These are phyloP conservation scores for Pavo muticus DNA, from an alignment of 2,113 vertebrate species.

Conservation along the genomic window DNA sequence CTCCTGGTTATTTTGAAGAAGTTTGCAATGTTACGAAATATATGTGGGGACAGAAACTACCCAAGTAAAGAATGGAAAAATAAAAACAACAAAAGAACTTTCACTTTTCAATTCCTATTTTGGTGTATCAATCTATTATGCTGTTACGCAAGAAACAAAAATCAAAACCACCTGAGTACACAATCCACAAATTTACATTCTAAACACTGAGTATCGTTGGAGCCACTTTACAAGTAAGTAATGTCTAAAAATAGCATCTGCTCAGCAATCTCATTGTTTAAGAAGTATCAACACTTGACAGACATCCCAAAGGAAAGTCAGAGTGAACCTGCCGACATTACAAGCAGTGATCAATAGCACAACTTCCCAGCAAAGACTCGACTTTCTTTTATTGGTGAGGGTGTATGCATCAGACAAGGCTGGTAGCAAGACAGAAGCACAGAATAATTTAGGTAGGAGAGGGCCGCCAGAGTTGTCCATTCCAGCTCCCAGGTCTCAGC, in stretches of 20 bases:
- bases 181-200: neutral
- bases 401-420: neutral
- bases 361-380: neutral
- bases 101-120: neutral
- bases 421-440: neutral
- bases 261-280: neutral
- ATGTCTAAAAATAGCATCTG: neutral
- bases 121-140: neutral
- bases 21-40: neutral
- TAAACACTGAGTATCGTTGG: neutral
- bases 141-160: neutral
- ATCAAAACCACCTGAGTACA: neutral
- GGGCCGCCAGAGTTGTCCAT: neutral
- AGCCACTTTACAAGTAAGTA: neutral
- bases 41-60: neutral
- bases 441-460: neutral
- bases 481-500: neutral
- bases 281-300: accelerated
- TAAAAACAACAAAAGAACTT: neutral
- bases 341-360: neutral
- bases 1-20: neutral
- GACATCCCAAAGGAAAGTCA: neutral
- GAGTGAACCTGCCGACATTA: neutral
- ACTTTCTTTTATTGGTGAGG: neutral
- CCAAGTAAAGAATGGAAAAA: neutral